These are phyloP conservation scores for Charina bottae DNA, from an alignment of 2,113 vertebrate genomes.

Conservation along the genomic window DNA sequence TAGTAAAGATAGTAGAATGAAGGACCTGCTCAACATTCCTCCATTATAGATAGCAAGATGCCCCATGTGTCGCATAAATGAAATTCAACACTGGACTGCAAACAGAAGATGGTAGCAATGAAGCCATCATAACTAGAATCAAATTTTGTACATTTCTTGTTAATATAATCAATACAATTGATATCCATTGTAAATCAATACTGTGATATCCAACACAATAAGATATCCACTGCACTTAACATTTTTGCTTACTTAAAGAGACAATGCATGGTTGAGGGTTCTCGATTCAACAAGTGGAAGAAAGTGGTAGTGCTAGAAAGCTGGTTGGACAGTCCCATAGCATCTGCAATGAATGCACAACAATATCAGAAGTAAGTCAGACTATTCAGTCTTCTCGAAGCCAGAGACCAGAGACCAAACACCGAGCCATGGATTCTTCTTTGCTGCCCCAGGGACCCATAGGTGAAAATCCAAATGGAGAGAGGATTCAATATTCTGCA, in stretches of 20 bases:
- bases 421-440: slow-evolving; percentile 5
- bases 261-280: slow-evolving; percentile 5
- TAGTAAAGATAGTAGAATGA: background rate
- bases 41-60: background rate
- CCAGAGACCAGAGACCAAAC: background rate
- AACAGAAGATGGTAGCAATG: background rate
- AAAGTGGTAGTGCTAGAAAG: background rate
- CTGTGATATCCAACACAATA: background rate
- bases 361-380: background rate
- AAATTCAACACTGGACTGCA: background rate
- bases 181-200: background rate
- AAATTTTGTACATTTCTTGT: background rate
- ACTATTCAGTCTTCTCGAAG: background rate
- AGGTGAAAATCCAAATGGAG: background rate
- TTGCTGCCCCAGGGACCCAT: slow-evolving; percentile 7
- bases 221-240: background rate
- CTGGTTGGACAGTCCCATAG: background rate
- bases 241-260: slow-evolving; percentile 13
- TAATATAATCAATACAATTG: background rate
- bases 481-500: slow-evolving; percentile 11
- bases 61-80: background rate
- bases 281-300: slow-evolving; percentile 10
- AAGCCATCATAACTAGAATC: background rate
- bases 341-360: background rate
- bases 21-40: background rate